Base-by-base conservation (phyloP, 2,797 vertebrate genomes). In the Anableps anableps region DNA sequence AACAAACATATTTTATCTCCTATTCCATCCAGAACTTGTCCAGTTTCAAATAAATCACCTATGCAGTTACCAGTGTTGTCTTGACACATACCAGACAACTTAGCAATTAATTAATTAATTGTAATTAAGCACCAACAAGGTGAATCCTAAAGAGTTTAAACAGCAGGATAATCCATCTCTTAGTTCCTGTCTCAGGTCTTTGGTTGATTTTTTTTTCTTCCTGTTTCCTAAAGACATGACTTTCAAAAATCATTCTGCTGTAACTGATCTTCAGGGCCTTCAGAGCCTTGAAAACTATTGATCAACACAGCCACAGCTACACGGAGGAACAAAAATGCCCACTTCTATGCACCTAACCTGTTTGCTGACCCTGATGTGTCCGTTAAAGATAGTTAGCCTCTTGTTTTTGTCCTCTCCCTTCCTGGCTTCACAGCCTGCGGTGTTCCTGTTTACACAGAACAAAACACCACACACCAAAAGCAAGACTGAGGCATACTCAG, bases 391-490 rank as follows among this genome's bases (percentile, higher is more conserved):
- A 31, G 47, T 34, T 9, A 34, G 2, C 21, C 48, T 31, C 47
- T 73, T 73, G 47, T 50, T 50, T 73, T 50, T 34, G 71, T 73
- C 45, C 47, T 73, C 48, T 72, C 47, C 45, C 45, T 73, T 72
- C 43, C 26, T 72, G 36, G 1, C 34, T 47, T 73, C 13, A 34
- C 71, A 47, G 29, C 21, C 71, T n/a, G 47, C 47, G 34, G 26
- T 29, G 34, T 47, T 72, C n/a, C 70, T 72, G 23, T 47, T 72
- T 14, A 17, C 26, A 47, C 66, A 70, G 29, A 43, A 70, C 38
- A 17, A 5, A 43, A 41, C 26, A 41, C 64, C 14, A 14, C 21
- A 68, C 5, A 14, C 6, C 19, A 23, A 23, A 53, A 53, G 5
- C 19, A n/a, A 58, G n/a, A 8, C 11, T 23, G 3, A 21, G 36